phyloP scores from a whole-genome alignment of 2,797 vertebrate genomes.

The Poeciliopsis paucimaculata region DNA sequence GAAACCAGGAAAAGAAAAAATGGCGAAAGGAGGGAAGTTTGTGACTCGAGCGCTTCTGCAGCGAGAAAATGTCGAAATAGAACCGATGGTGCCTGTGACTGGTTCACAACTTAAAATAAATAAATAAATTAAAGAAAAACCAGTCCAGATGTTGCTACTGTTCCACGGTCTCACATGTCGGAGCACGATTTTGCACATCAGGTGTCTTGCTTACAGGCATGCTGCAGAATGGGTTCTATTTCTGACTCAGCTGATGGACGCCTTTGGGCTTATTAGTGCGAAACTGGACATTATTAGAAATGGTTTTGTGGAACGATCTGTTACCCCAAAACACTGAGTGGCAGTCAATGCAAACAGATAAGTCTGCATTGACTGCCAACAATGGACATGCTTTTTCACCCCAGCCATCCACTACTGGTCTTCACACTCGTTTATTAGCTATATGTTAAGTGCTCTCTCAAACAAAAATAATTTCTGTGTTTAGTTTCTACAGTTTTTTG shows the following conservation, averaged over 20 bases:
- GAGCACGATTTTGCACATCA: constrained; percentile 43
- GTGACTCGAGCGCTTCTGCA: neutral
- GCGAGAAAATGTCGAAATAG: constrained; percentile 6
- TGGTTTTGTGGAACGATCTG: constrained; percentile 15
- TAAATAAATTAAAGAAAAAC: neutral
- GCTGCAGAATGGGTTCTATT: constrained; percentile 25
- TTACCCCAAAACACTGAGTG: constrained; percentile 12
- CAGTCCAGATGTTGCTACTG: neutral
- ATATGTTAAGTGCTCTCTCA: no score
- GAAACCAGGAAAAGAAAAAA: constrained; percentile 11
- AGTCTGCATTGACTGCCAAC: no score
- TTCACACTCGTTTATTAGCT: no score
- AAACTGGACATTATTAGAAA: constrained; percentile 1
- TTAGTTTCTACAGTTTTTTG: no score
- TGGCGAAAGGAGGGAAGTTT: neutral
- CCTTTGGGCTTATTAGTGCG: constrained; percentile 31
- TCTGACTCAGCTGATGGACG: constrained; percentile 22
- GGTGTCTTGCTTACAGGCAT: constrained; percentile 44
- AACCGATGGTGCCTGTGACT: constrained; percentile 6
- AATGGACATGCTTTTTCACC: no score
- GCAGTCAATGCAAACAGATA: neutral
- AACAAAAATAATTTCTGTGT: no score
- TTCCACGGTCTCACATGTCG: constrained; percentile 30
- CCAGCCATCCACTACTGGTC: no score
- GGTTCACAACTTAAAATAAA: neutral